Base-by-base conservation (phyloP, 2,888 invertebrate genomes). In the Stramonita haemastoma region DNA sequence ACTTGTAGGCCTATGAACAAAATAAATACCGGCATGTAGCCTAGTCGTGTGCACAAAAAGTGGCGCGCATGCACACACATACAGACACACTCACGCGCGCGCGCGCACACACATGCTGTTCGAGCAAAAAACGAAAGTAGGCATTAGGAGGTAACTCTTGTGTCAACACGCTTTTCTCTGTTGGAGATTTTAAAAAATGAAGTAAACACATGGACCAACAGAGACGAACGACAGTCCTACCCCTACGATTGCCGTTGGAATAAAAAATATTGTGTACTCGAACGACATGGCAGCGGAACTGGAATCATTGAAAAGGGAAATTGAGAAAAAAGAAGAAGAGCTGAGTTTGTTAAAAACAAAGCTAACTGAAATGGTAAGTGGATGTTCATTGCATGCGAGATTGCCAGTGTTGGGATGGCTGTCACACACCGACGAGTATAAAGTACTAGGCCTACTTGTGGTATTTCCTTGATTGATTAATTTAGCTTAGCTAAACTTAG, bases 281-380 rank as follows among this genome's bases (percentile, higher is more conserved):
- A 66, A 86, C 46, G 46, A 19, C 34, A 87, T 87, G 87, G 57
- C 66, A 32, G 8, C 79, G 66, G 77, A 91, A 26, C 22, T 91
- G 5, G 87, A 89, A 84, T 66, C 84, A 34, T 81, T 93, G 19
- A 89, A 85, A 57, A 22, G 32, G 29, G 89, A 90, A 87, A 90
- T 93, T 32, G 88, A 90, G 57, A 90, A 90, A 88, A 92, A 92
- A 81, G 88, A 91, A 46, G 84, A 90, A 34, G 92, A 93, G 90
- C 91, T 93, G 29, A 73, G 87, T 32, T 36, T 83, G 17, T 77
- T 93, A 57, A 93, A 91, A 88, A 86, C 86, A 73, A 89, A 89
- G n/a, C 81, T 91, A 1, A 60, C 87, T 60, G 73, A 84, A 84
- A 88, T 60, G 83, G 83, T 60, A 46, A 32, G 13, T 5, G 84